These are phyloP conservation scores for Xylocampa areola DNA, from an alignment of 2,888 invertebrate species.

Conservation along the genomic window DNA sequence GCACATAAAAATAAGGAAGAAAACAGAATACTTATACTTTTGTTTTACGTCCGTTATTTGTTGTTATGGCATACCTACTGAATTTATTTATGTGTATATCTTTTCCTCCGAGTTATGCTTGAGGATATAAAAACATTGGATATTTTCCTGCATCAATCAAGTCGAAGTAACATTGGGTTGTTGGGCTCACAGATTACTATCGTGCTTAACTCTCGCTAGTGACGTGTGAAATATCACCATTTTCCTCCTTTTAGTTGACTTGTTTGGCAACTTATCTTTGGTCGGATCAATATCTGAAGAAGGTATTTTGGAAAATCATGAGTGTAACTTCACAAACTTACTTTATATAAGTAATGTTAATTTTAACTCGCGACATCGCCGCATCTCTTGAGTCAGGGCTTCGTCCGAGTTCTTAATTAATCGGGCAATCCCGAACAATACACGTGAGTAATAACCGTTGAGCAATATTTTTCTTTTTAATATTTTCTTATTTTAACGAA, in stretches of 20 bases:
- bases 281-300: too few relatives aligned
- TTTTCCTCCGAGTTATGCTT: slow-evolving; percentile 8
- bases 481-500: too few relatives aligned
- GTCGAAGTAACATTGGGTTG: not conserved
- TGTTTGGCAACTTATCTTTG: not conserved
- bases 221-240: slow-evolving; percentile 1
- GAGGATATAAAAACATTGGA: slow-evolving; percentile 8
- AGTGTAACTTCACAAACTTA: too few relatives aligned
- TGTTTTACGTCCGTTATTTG: slow-evolving; percentile 25
- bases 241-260: not conserved
- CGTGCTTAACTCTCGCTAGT: not conserved
- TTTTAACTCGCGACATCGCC: too few relatives aligned
- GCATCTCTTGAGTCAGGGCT: too few relatives aligned
- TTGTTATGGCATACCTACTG: not conserved
- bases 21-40: slow-evolving; percentile 30
- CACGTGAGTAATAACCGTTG: too few relatives aligned
- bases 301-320: too few relatives aligned
- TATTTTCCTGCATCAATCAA: not conserved
- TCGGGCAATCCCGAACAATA: too few relatives aligned
- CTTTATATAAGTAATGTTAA: too few relatives aligned
- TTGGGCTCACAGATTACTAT: slow-evolving; percentile 8
- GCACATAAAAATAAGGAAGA: slow-evolving; percentile 15
- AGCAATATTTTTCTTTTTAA: too few relatives aligned
- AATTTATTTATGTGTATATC: slow-evolving; percentile 10
- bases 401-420: too few relatives aligned